Evolutionary conservation across 1,140 invertebrate species (phyloP), one percentile per base, ranked within the genome.

Genomic region (Berghia stephanieae): DNA sequence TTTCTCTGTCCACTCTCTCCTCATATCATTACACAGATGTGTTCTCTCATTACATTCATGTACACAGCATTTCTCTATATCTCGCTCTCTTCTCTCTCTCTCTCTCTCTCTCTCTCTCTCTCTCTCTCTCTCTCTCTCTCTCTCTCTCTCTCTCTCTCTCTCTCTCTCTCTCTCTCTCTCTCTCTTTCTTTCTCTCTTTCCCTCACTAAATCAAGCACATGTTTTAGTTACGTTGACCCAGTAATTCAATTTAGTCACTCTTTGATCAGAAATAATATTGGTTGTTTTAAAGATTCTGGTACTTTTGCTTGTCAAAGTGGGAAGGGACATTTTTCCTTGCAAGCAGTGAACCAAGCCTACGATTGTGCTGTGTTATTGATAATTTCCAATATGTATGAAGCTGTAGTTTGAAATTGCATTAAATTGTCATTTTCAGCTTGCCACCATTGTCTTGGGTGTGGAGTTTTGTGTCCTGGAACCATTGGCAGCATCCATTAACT

Each of bases 381-480:
- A n/a, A n/a, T n/a, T n/a, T n/a, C n/a, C n/a, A n/a, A n/a, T n/a
- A n/a, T n/a, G n/a, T n/a, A n/a, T n/a, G n/a, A n/a, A n/a, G n/a
- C n/a, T n/a, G n/a, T n/a, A n/a, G n/a, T n/a, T n/a, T n/a, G n/a
- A n/a, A n/a, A n/a, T n/a, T n/a, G n/a, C n/a, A n/a, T n/a, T n/a
- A n/a, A n/a, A n/a, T n/a, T n/a, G n/a, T n/a, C n/a, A 31, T 60
- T 60, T 4, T 67, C 57, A 76, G 74, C 36, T 76, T 2, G 24
- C 57, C 43, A 76, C 74, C 4, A 76, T 76, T 18, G 82, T 89
- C n/a, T 87, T 89, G 63, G 82, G 83, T 74, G 81, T 89, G 27
- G 80, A 87, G 66, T 87, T 86, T 68, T 90, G 89, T 80, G 82
- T 89, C 57, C 55, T 88, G 27, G 88, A 89, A 75, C 86, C 88